Base-by-base conservation (phyloP, 2,888 invertebrate species). In the Dasysyrphus tricinctus region DNA sequence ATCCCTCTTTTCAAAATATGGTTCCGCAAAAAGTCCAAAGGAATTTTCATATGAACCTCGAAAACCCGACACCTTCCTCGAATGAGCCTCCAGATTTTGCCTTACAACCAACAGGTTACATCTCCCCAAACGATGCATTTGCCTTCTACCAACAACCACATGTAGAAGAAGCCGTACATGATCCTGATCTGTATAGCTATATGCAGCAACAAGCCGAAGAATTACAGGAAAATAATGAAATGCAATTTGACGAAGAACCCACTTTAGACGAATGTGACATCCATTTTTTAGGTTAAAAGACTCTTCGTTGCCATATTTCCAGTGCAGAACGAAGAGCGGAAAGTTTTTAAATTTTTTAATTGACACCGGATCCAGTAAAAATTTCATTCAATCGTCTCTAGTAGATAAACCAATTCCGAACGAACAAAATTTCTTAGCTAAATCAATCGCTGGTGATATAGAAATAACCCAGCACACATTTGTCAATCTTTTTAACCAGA, bases 211-310 rank as follows among this genome's bases (percentile, higher is more conserved):
- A 76, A n/a, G 6, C 47, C 29, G 39, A 75, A 19, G 16, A 32
- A n/a, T 4, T 9, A 12, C 9, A 16, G 32, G 39, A 44, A 9
- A 7, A 29, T 12, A 6, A 59, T 9, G 47, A 73, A 59, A 19
- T 14, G 16, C 32, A 44, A 67, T 37, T 24, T 9, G 56, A 61
- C 3, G 29, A 32, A 49, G 69, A 69, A 47, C 47, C 47, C 16
- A 51, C 12, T 12, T 11, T 37, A 2, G 47, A 16, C 8, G 63
- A 37, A 32, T 72, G 29, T 19, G 75, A 74, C 34, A 61, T 70
- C 29, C 0, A 76, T 74, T 83, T 78, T 83, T 83, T 78, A 73
- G 78, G 34, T 8, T 74, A 74, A 59, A 42, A 5, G 59, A 59
- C 63, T 73, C 61, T 54, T 73, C 61, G 19, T 47, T 73, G n/a